These are phyloP conservation scores for Rhabdornis inornatus DNA, from an alignment of 2,113 vertebrate species.

Conservation along the genomic window DNA sequence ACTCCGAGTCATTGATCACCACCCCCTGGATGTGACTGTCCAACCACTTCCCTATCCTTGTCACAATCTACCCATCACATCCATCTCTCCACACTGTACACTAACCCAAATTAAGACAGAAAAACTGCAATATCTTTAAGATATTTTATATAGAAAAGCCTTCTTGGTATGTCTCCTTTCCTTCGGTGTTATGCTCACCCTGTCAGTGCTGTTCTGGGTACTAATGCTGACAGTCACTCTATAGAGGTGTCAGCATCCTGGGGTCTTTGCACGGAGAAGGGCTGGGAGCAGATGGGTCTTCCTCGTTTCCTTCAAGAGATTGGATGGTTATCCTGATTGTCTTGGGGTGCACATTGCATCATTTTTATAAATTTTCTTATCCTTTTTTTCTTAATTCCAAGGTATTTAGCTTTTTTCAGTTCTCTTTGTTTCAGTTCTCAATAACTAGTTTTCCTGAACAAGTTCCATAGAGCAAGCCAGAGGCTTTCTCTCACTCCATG, in stretches of 20 bases:
- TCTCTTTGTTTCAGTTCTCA: background rate
- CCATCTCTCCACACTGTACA: background rate
- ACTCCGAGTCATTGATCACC: background rate
- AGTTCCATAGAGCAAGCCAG: background rate
- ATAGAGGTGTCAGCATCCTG: background rate
- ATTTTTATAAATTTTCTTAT: background rate
- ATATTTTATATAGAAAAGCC: background rate
- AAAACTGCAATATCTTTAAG: background rate
- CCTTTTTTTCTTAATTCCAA: background rate
- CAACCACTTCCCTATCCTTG: background rate
- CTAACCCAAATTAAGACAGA: background rate
- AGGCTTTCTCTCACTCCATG: background rate
- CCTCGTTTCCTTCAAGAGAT: background rate
- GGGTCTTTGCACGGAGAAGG: background rate
- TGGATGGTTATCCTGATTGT: background rate
- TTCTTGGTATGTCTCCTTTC: background rate
- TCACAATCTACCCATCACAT: background rate
- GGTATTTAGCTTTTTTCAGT: background rate
- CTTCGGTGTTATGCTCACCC: background rate
- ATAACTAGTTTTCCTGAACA: background rate
- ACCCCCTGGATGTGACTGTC: background rate
- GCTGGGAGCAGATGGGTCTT: background rate
- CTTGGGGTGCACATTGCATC: background rate
- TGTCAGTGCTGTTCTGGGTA: background rate
- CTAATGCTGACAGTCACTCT: background rate